Percentiles rank a stretch among this genome's conserved stretches.
Evolutionary conservation across 2,888 invertebrate species (phyloP).

Genomic region (Antheraea yamamai): DNA sequence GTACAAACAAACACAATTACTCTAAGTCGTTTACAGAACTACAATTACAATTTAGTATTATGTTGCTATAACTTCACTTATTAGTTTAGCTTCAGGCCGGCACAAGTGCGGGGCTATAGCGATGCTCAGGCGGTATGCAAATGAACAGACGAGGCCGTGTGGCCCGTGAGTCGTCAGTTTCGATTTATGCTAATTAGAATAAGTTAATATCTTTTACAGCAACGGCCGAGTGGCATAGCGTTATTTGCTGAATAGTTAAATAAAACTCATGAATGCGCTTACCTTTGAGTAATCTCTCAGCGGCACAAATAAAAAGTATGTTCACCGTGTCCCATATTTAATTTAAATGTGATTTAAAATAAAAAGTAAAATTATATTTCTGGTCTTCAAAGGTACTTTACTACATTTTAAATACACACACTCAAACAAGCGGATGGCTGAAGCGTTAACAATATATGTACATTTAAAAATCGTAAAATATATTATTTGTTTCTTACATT

Average conservation of each 20-base stretch:
- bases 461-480: too few species aligned
- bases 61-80: slow-evolving; percentile 2
- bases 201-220: slow-evolving; percentile 27
- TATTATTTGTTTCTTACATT: too few species aligned
- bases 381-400: neutral
- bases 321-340: too few species aligned
- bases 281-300: neutral
- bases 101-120: slow-evolving; percentile 5
- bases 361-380: neutral
- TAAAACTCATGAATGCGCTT: slow-evolving; percentile 3
- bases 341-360: neutral
- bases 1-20: neutral
- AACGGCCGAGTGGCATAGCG: slow-evolving; percentile 29
- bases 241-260: slow-evolving; percentile 14
- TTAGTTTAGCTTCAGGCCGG: neutral
- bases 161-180: slow-evolving; percentile 17
- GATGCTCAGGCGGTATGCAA: slow-evolving; percentile 11
- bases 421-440: neutral
- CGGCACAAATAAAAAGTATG: too few species aligned
- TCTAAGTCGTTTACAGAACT: slow-evolving; percentile 1
- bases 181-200: slow-evolving; percentile 34
- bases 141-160: slow-evolving; percentile 18
- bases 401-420: neutral
- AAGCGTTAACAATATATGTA: too few species aligned
- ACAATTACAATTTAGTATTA: neutral